A percentile compares a stretch with the other conserved stretches of the same genome.
Evolutionary conservation across 2,888 invertebrate genomes (phyloP).

Genomic region (Craniophora ligustri): DNA sequence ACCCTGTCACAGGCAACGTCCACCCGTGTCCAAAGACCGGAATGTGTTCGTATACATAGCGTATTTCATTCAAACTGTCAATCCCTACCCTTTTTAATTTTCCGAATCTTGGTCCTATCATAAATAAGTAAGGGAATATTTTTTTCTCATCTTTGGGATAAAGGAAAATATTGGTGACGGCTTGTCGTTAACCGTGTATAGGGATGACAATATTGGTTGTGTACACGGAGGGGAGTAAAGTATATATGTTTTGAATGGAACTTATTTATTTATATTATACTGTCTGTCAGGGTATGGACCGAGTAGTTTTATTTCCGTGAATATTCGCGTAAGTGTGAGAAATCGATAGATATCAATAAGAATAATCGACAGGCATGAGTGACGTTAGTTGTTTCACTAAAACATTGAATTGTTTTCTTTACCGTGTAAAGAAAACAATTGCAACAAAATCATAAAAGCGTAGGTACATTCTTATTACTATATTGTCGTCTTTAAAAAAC

Average conservation of each 20-base stretch:
- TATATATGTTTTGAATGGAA: too few relatives aligned
- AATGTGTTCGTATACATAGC: conserved; percentile 26
- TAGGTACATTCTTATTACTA: too few relatives aligned
- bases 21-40: conserved; percentile 40
- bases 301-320: too few relatives aligned
- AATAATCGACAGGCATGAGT: too few relatives aligned
- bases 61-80: conserved; percentile 46
- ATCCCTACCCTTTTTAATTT: conserved; percentile 50
- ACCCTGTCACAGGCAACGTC: conserved; percentile 25
- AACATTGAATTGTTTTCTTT: too few relatives aligned
- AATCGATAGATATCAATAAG: too few relatives aligned
- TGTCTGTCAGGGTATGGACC: too few relatives aligned
- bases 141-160: conserved; percentile 28
- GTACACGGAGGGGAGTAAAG: not conserved
- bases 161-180: conserved; percentile 26
- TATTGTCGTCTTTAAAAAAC: too few relatives aligned
- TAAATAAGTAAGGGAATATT: conserved; percentile 35
- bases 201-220: conserved; percentile 5
- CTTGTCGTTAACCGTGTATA: conserved; percentile 4
- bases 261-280: too few relatives aligned
- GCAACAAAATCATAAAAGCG: too few relatives aligned
- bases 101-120: conserved; percentile 31
- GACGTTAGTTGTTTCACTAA: too few relatives aligned
- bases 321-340: not conserved
- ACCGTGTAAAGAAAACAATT: too few relatives aligned